A percentile compares a stretch with the other conserved stretches of the same genome.
These are phyloP conservation scores for Cichladusa arquata DNA, from an alignment of 2,113 vertebrate genomes.

Conservation along the genomic window DNA sequence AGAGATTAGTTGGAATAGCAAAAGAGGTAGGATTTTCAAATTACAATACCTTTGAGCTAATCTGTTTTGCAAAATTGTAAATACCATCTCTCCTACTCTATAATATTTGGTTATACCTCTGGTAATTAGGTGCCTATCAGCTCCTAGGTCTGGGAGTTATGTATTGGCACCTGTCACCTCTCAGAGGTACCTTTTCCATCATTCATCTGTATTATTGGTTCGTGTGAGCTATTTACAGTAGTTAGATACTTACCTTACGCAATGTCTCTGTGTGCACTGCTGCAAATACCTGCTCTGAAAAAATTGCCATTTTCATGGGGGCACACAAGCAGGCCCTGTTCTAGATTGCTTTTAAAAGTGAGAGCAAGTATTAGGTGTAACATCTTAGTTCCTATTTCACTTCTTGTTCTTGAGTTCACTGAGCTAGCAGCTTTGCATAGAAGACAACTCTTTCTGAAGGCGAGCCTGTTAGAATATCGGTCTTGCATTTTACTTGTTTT, in stretches of 20 bases:
- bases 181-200: neutral
- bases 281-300: neutral
- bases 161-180: neutral
- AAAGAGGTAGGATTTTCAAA: neutral
- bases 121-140: neutral
- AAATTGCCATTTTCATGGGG: neutral
- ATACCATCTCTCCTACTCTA: neutral
- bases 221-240: neutral
- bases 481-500: neutral
- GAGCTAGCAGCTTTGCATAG: neutral
- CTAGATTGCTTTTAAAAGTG: neutral
- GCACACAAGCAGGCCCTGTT: accelerated
- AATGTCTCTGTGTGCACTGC: neutral
- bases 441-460: neutral
- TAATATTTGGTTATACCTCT: neutral
- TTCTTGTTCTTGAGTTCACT: neutral
- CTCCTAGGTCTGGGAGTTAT: neutral
- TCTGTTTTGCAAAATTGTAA: neutral
- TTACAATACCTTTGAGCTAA: neutral
- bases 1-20: neutral
- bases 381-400: neutral
- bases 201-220: neutral
- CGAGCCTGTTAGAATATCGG: neutral
- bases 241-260: neutral
- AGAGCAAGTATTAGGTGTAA: neutral